Percentiles rank a stretch among this genome's conserved stretches.
These are phyloP conservation scores for Teleogryllus occipitalis DNA, from an alignment of 1,140 invertebrate genomes.

Conservation along the genomic window DNA sequence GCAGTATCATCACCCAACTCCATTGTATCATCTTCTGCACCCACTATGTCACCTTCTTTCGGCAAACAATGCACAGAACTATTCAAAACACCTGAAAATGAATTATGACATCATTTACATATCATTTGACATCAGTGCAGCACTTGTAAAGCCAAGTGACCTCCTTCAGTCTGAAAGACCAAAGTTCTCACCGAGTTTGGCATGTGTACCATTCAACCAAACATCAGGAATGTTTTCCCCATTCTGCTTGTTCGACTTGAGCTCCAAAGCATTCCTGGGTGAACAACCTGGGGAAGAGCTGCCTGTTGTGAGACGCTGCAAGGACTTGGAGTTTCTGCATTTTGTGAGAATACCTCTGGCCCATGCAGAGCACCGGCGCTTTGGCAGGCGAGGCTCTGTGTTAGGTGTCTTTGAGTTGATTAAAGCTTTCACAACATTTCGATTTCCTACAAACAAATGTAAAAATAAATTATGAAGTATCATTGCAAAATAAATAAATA, in stretches of 20 bases:
- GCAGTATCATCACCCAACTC: neutral
- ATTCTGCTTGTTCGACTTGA: neutral
- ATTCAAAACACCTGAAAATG: too few relatives aligned
- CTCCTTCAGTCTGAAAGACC: too few relatives aligned
- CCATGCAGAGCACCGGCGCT: neutral
- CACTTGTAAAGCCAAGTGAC: too few relatives aligned
- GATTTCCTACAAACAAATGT: too few relatives aligned
- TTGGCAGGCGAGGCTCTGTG: neutral
- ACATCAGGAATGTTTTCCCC: neutral
- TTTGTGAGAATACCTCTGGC: neutral
- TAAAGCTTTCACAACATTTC: too few relatives aligned
- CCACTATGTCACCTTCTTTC: neutral
- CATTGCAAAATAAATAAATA: too few relatives aligned
- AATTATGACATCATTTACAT: too few relatives aligned
- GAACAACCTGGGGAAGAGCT: neutral
- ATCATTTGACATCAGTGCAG: too few relatives aligned
- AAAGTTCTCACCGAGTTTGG: neutral
- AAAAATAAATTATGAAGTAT: too few relatives aligned
- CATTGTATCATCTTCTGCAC: neutral
- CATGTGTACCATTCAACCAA: neutral
- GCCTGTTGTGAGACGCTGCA: neutral
- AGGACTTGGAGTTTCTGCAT: neutral
- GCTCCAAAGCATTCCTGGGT: neutral
- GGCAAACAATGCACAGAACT: neutral
- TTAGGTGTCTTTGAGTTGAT: neutral